A percentile compares a stretch with the other conserved stretches of the same genome.
Evolutionary conservation across 1,140 invertebrate species (phyloP).

Genomic region (Cotesia vestalis): DNA sequence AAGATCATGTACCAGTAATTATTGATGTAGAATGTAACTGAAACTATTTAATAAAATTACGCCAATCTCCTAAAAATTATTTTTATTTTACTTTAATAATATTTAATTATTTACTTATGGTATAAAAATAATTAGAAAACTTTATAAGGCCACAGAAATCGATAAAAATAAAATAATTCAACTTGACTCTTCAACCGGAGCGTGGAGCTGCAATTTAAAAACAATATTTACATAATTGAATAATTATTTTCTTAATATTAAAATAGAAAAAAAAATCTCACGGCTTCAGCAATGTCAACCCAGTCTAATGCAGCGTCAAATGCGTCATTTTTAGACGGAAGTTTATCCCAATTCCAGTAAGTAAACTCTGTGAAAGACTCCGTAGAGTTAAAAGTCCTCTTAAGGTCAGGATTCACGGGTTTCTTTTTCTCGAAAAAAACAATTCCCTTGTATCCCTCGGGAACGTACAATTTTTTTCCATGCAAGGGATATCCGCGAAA

Average conservation of each 20-base stretch:
- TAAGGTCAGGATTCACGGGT: slow-evolving; percentile 68
- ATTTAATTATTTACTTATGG: not conserved
- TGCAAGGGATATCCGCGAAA: slow-evolving; percentile 77
- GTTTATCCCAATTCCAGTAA: slow-evolving; percentile 84
- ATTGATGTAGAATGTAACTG: too few species aligned
- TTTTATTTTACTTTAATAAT: not conserved
- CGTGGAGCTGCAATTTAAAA: slow-evolving; percentile 44
- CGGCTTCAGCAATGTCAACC: slow-evolving; percentile 79
- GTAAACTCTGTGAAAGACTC: slow-evolving; percentile 73
- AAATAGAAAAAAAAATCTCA: slow-evolving; percentile 60
- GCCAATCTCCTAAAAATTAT: too few species aligned
- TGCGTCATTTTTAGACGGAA: slow-evolving; percentile 75
- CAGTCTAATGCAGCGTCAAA: slow-evolving; percentile 75
- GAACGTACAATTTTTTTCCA: slow-evolving; percentile 70
- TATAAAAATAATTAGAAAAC: not conserved
- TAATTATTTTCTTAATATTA: slow-evolving; percentile 15
- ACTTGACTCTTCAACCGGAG: not conserved
- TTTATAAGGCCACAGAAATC: too few species aligned
- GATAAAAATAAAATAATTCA: too few species aligned
- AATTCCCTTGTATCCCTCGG: slow-evolving; percentile 74
- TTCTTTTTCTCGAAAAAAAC: slow-evolving; percentile 72
- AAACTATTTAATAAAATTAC: too few species aligned
- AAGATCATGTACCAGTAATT: too few species aligned
- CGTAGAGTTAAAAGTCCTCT: slow-evolving; percentile 71
- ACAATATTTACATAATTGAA: slow-evolving; percentile 1